phyloP scores from a whole-genome alignment of 2,113 vertebrate genomes.

The Forbesichthys agassizii region DNA sequence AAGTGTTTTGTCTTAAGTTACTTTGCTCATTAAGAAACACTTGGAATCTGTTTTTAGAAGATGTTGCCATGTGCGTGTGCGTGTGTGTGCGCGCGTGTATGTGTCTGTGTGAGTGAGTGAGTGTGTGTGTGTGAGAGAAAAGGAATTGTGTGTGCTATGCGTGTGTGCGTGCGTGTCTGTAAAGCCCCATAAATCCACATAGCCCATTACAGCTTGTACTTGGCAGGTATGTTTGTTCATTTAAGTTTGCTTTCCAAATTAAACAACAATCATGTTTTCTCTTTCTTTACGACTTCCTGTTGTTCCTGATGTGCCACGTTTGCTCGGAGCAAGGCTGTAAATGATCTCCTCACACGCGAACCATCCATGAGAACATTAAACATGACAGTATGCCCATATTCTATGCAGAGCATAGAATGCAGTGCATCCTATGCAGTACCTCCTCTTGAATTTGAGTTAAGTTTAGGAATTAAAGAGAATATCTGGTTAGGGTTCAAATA shows the following conservation, averaged over 20 bases:
- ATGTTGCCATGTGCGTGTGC: background rate
- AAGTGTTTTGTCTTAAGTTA: conserved; percentile 54
- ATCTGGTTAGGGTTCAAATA: too few species aligned
- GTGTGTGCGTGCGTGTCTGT: background rate
- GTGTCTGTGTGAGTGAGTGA: too few species aligned
- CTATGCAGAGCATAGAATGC: too few species aligned
- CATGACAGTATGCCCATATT: too few species aligned
- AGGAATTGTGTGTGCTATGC: conserved; percentile 10
- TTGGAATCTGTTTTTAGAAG: conserved; percentile 17
- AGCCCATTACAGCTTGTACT: background rate
- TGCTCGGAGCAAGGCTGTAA: too few species aligned
- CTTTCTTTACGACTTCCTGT: conserved; percentile 38
- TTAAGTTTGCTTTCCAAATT: conserved; percentile 30
- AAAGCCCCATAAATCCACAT: background rate
- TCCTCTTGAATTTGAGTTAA: too few species aligned
- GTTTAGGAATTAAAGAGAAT: too few species aligned
- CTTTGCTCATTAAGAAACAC: conserved; percentile 21
- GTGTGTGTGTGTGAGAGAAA: background rate
- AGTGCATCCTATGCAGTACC: too few species aligned
- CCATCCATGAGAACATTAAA: too few species aligned
- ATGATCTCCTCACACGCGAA: too few species aligned
- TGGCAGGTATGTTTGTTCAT: conserved; percentile 4
- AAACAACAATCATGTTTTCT: conserved; percentile 34
- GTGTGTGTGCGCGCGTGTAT: background rate
- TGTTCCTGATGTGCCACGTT: too few species aligned